Percentiles rank a stretch among this genome's conserved stretches.
These are phyloP conservation scores for Lottia gigantea DNA, from an alignment of 2,888 invertebrate species.

Conservation along the genomic window DNA sequence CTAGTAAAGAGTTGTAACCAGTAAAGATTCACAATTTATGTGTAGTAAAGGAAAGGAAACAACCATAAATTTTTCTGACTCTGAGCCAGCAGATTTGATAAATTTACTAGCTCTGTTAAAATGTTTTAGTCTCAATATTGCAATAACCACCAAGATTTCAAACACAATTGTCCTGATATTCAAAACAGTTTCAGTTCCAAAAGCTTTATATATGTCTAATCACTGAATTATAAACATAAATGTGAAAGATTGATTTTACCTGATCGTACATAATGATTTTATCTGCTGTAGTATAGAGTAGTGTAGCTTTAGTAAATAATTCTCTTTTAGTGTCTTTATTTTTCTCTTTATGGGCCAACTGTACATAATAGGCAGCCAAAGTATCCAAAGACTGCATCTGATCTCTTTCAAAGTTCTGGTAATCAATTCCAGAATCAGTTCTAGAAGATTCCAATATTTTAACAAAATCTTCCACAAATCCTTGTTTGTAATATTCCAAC, in stretches of 20 bases:
- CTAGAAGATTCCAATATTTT: conserved; percentile 90
- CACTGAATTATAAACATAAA: too few relatives aligned
- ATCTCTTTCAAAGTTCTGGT: conserved; percentile 88
- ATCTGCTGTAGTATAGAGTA: conserved; percentile 97
- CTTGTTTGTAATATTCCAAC: conserved; percentile 97
- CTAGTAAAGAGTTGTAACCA: too few relatives aligned
- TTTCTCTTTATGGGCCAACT: conserved; percentile 85
- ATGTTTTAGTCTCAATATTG: too few relatives aligned
- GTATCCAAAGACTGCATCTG: conserved; percentile 98
- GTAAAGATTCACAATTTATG: too few relatives aligned
- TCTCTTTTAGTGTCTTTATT: conserved; percentile 92
- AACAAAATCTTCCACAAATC: conserved; percentile 91
- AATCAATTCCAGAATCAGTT: conserved; percentile 69
- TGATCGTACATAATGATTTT: conserved; percentile 99
- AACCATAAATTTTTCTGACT: too few relatives aligned
- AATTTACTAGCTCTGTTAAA: too few relatives aligned
- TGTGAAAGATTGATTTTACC: conserved; percentile 70
- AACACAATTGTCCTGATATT: not conserved
- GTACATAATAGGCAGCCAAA: conserved; percentile 97
- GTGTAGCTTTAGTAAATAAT: conserved; percentile 89
- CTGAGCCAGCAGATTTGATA: too few relatives aligned
- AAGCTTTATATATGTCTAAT: too few relatives aligned
- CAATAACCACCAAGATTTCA: not conserved
- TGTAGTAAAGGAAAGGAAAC: too few relatives aligned
- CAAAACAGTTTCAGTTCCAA: too few relatives aligned